Evolutionary conservation across 2,797 vertebrate genomes (phyloP).

Genomic region (Leptatherina wallacei): DNA sequence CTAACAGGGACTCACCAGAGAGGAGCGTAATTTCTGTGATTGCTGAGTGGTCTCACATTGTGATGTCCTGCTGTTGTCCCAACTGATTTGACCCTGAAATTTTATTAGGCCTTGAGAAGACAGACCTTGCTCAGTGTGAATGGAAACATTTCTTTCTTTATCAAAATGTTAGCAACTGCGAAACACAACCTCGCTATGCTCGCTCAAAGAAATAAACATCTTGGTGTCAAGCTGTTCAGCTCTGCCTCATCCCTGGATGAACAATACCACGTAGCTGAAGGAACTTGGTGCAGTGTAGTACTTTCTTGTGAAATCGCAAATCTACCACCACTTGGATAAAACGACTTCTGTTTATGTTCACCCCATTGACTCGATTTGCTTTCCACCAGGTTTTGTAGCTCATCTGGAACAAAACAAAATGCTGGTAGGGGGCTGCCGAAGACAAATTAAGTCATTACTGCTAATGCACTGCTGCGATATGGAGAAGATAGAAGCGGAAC

Average conservation of each 20-base stretch:
- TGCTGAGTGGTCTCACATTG: slow-evolving; percentile 74
- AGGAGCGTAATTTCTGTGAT: slow-evolving; percentile 75
- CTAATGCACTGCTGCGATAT: slow-evolving; percentile 75
- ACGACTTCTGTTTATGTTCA: slow-evolving; percentile 43
- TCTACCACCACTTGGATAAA: slow-evolving; percentile 32
- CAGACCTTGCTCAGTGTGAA: slow-evolving; percentile 18
- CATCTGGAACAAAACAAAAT: slow-evolving; percentile 67
- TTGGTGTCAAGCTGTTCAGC: not conserved
- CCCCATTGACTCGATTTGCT: slow-evolving; percentile 55
- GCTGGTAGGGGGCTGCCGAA: slow-evolving; percentile 68
- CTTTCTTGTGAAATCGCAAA: slow-evolving; percentile 22
- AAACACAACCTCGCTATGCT: slow-evolving; percentile 24
- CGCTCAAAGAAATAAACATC: not conserved
- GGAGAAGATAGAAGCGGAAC: slow-evolving; percentile 65
- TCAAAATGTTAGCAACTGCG: slow-evolving; percentile 13
- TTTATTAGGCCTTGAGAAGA: slow-evolving; percentile 47
- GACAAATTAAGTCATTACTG: slow-evolving; percentile 81
- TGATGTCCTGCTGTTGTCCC: slow-evolving; percentile 67
- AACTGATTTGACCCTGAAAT: slow-evolving; percentile 68
- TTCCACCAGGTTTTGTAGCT: slow-evolving; percentile 63
- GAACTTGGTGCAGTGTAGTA: not conserved
- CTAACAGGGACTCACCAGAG: slow-evolving; percentile 33
- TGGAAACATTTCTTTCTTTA: slow-evolving; percentile 40
- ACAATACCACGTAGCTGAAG: not conserved
- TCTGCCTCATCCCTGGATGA: slow-evolving; percentile 5